Percentiles rank a stretch among this genome's conserved stretches.
These are phyloP conservation scores for Luperina nickerlii DNA, from an alignment of 2,888 invertebrate genomes.

Conservation along the genomic window DNA sequence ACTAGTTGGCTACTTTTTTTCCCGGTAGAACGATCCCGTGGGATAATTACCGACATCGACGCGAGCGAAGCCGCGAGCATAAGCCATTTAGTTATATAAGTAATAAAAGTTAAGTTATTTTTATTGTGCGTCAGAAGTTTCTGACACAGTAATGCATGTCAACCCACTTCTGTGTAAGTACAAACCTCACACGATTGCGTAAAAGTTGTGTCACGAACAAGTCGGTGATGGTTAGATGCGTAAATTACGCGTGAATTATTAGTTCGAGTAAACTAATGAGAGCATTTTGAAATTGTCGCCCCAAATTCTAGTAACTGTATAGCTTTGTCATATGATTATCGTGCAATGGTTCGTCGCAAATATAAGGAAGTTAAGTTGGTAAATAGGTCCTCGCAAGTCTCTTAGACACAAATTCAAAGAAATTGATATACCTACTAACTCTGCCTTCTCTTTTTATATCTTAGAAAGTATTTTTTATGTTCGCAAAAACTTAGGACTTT, in stretches of 20 bases:
- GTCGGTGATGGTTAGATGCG: slow-evolving; percentile 48
- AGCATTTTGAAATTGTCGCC: slow-evolving; percentile 41
- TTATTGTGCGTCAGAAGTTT: slow-evolving; percentile 17
- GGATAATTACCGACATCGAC: neutral
- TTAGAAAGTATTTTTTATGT: neutral
- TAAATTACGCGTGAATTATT: slow-evolving; percentile 59
- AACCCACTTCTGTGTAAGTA: slow-evolving; percentile 38
- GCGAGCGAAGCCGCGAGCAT: neutral
- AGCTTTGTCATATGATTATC: slow-evolving; percentile 30
- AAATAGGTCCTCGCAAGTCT: neutral
- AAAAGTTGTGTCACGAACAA: slow-evolving; percentile 51
- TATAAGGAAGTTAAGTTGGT: neutral
- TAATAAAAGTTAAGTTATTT: slow-evolving; percentile 26
- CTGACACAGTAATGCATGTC: slow-evolving; percentile 33
- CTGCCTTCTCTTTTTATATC: neutral
- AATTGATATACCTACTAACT: neutral
- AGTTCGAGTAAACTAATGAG: slow-evolving; percentile 49
- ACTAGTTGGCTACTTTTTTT: too few species aligned
- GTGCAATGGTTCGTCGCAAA: slow-evolving; percentile 5
- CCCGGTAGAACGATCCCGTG: too few species aligned
- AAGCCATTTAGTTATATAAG: slow-evolving; percentile 27
- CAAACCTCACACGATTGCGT: slow-evolving; percentile 46
- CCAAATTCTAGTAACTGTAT: slow-evolving; percentile 7
- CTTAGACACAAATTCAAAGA: neutral
- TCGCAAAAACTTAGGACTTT: neutral